phyloP scores from a whole-genome alignment of 2,113 vertebrate genomes.

The Lagopus leucura region DNA sequence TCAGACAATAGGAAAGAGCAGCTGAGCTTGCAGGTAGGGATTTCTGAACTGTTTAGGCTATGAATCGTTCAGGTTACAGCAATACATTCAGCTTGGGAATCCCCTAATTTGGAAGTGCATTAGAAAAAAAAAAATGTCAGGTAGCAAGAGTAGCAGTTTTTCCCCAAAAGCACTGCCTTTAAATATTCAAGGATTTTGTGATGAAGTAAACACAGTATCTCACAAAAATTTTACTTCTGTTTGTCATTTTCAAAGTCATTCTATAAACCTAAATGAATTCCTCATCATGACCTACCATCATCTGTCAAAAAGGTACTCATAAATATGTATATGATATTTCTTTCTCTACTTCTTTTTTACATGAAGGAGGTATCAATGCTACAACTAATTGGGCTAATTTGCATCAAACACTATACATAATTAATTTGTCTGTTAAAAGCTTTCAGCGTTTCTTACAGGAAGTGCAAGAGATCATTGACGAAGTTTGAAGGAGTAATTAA shows the following conservation, averaged over 20 bases:
- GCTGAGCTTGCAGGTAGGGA: not conserved
- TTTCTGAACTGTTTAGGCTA: not conserved
- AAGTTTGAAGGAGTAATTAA: constrained; percentile 82
- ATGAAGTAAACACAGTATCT: constrained; percentile 59
- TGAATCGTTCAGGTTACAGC: not conserved
- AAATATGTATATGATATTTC: constrained; percentile 78
- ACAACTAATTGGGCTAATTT: constrained; percentile 85
- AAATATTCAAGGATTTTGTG: constrained; percentile 24
- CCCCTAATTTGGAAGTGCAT: not conserved
- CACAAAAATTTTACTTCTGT: not conserved
- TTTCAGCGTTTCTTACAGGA: constrained; percentile 79
- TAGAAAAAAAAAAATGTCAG: not conserved
- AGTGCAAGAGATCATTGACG: constrained; percentile 81
- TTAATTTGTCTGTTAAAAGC: constrained; percentile 86
- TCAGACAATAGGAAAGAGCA: not conserved
- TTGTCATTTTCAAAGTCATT: constrained; percentile 55
- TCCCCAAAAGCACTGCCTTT: not conserved
- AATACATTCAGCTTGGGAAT: not conserved
- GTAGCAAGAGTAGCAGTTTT: not conserved
- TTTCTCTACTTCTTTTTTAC: constrained; percentile 42
- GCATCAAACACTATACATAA: constrained; percentile 81
- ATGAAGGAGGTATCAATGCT: constrained; percentile 76
- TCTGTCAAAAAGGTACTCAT: constrained; percentile 80
- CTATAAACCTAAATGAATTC: constrained; percentile 64
- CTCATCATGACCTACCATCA: constrained; percentile 67